Evolutionary conservation across 2,888 invertebrate genomes (phyloP).

Genomic region (Monochamus alternatus): DNA sequence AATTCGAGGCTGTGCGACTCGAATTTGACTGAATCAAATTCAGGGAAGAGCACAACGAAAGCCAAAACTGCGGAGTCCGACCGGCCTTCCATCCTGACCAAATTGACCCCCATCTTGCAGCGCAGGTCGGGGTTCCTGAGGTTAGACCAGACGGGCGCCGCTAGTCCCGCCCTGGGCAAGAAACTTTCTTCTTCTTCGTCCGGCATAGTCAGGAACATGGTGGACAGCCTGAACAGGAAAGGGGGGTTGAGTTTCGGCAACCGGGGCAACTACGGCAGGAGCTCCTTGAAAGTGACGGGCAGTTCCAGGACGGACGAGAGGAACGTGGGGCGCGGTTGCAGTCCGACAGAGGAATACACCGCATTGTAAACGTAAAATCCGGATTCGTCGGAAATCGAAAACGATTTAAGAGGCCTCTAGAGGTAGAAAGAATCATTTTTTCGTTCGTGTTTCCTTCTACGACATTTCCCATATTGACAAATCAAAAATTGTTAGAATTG

Average conservation of each 20-base stretch:
- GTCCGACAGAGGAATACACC: conserved; percentile 55
- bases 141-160: conserved; percentile 33
- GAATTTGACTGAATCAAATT: background rate
- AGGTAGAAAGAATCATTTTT: too few species aligned
- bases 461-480: too few species aligned
- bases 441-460: too few species aligned
- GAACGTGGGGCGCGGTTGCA: conserved; percentile 49
- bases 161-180: conserved; percentile 18
- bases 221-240: conserved; percentile 67
- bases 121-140: conserved; percentile 46
- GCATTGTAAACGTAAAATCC: conserved; percentile 45
- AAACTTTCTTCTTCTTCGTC: conserved; percentile 36
- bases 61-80: conserved; percentile 28
- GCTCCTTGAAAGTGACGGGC: conserved; percentile 66
- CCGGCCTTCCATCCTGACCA: conserved; percentile 46
- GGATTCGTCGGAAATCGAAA: background rate
- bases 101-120: conserved; percentile 48
- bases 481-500: too few species aligned
- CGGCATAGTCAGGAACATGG: conserved; percentile 66
- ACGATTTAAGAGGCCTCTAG: too few species aligned
- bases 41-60: conserved; percentile 11
- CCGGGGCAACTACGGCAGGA: conserved; percentile 64
- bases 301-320: conserved; percentile 60
- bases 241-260: conserved; percentile 62
- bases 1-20: background rate